Evolutionary conservation across 1,140 invertebrate genomes (phyloP).

Genomic region (Trypoxylus dichotomus): DNA sequence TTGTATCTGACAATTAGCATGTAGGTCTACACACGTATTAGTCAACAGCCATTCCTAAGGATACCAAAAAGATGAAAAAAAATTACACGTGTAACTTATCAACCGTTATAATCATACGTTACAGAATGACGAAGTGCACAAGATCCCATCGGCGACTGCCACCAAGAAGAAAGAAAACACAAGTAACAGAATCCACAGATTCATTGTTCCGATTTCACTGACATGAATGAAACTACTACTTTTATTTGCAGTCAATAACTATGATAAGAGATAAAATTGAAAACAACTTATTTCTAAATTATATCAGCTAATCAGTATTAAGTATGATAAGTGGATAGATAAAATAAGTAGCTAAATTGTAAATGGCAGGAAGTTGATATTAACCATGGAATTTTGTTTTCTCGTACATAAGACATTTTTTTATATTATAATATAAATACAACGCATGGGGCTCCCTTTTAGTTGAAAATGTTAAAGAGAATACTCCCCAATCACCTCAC

Average conservation of each 20-base stretch:
- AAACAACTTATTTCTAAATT: neutral
- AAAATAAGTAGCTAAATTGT: neutral
- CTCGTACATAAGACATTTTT: too few relatives aligned
- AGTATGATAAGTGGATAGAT: neutral
- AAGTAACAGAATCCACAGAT: neutral
- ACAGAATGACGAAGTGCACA: slow-evolving; percentile 26
- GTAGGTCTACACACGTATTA: slow-evolving; percentile 45
- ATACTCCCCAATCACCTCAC: neutral
- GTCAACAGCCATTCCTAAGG: neutral
- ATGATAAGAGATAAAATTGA: neutral
- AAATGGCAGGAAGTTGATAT: neutral
- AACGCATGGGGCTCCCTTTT: too few relatives aligned
- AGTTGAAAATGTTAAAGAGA: too few relatives aligned
- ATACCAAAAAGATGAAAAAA: neutral
- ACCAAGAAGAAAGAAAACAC: neutral
- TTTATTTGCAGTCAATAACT: neutral
- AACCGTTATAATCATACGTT: neutral
- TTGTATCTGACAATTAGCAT: slow-evolving; percentile 53
- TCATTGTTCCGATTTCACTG: neutral
- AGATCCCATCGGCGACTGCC: neutral
- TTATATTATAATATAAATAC: too few relatives aligned
- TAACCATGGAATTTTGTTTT: too few relatives aligned
- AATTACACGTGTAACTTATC: too few relatives aligned
- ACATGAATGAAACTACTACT: neutral
- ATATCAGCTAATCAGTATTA: neutral